Percentiles rank a stretch among this genome's conserved stretches.
Conservation (phyloP, 2,888 invertebrate species). For the Platerodrilus igneus region DNA sequence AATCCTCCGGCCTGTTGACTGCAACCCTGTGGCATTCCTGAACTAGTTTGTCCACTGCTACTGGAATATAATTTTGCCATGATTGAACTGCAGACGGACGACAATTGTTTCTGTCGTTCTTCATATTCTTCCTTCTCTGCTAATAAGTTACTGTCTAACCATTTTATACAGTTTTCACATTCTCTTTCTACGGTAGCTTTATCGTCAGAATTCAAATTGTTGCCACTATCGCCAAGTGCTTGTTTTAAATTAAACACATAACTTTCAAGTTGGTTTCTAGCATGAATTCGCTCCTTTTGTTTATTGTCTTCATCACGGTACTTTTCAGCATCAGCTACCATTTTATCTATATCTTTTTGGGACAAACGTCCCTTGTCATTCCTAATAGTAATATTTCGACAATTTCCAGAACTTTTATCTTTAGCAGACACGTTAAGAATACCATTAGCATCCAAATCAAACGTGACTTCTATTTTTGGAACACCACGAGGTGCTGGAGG, state of each 20-base stretch:
- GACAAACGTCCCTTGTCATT: constrained; percentile 78
- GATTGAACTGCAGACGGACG: constrained; percentile 48
- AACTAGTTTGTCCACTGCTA: constrained; percentile 52
- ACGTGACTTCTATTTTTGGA: constrained; percentile 66
- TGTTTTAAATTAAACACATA: constrained; percentile 66
- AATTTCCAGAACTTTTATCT: constrained; percentile 60
- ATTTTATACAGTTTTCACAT: constrained; percentile 57
- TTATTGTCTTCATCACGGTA: constrained; percentile 69
- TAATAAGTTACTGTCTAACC: constrained; percentile 62
- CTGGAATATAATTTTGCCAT: constrained; percentile 54
- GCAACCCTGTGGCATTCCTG: constrained; percentile 27
- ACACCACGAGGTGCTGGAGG: constrained; percentile 67
- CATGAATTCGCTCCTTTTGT: constrained; percentile 59
- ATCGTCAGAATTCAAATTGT: constrained; percentile 59
- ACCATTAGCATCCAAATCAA: constrained; percentile 71
- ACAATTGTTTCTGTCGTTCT: constrained; percentile 52
- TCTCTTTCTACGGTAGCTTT: constrained; percentile 53
- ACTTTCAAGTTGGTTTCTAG: constrained; percentile 65
- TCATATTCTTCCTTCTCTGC: constrained; percentile 64
- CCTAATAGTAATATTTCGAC: constrained; percentile 72
- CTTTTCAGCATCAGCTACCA: constrained; percentile 69
- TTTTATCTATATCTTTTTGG: constrained; percentile 76
- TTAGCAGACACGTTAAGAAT: constrained; percentile 58
- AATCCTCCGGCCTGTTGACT: constrained; percentile 33
- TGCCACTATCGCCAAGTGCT: constrained; percentile 57